These are phyloP conservation scores for Zapornia atra DNA, from an alignment of 2,113 vertebrate genomes.

Conservation along the genomic window DNA sequence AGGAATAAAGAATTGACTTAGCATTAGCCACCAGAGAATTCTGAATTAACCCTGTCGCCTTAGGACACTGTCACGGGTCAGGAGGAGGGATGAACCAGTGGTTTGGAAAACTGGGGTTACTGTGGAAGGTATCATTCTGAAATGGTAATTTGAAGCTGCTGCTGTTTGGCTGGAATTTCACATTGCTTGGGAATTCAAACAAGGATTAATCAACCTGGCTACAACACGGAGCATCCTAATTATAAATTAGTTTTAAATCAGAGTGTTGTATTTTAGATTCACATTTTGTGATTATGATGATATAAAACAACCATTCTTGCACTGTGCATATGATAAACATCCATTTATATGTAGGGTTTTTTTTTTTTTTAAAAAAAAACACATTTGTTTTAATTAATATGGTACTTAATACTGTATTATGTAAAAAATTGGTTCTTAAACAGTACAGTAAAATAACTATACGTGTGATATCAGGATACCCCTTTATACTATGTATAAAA, in stretches of 20 bases:
- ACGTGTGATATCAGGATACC: conserved; percentile 73
- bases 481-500: conserved; percentile 82
- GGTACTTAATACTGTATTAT: conserved; percentile 74
- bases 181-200: conserved; percentile 33
- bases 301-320: conserved; percentile 63
- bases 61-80: not conserved
- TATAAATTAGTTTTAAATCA: conserved; percentile 68
- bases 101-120: conserved; percentile 41
- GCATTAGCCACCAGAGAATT: conserved; percentile 12
- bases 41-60: conserved; percentile 15
- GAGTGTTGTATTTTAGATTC: conserved; percentile 73
- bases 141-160: conserved; percentile 61
- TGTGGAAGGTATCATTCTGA: conserved; percentile 62
- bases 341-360: conserved; percentile 71
- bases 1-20: conserved; percentile 27
- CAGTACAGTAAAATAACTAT: conserved; percentile 73
- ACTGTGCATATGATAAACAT: conserved; percentile 75
- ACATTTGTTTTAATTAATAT: conserved; percentile 76
- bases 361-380: not conserved
- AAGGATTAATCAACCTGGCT: conserved; percentile 1
- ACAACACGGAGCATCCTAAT: conserved; percentile 10
- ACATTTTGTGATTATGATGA: conserved; percentile 65
- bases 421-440: conserved; percentile 73
- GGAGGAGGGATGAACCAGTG: conserved; percentile 38
- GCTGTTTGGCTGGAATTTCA: conserved; percentile 50